phyloP scores from a whole-genome alignment of 1,140 invertebrate species.

The Frieseomelitta varia region DNA sequence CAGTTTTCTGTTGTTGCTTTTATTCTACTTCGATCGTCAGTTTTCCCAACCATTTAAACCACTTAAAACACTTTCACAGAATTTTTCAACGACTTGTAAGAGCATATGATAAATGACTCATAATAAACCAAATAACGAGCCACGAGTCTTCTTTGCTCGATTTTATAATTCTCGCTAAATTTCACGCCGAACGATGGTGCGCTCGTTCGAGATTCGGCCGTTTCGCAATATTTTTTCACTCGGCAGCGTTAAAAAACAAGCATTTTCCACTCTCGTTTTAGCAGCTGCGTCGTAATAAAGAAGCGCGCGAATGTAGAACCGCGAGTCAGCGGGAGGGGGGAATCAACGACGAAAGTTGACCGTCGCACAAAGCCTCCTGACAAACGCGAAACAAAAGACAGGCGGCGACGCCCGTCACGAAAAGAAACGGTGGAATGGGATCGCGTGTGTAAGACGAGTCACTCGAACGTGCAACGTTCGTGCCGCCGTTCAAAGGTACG shows the following conservation, averaged over 20 bases:
- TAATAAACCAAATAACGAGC: too few species aligned
- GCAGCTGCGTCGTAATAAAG: background rate
- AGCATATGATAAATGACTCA: too few species aligned
- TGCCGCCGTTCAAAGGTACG: background rate
- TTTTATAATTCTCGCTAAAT: too few species aligned
- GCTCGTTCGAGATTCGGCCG: too few species aligned
- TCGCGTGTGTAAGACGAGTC: background rate
- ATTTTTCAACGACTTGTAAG: too few species aligned
- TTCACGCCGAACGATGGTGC: too few species aligned
- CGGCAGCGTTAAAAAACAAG: background rate
- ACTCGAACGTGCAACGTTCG: background rate
- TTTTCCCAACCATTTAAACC: too few species aligned
- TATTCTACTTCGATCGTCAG: too few species aligned
- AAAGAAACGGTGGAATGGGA: background rate
- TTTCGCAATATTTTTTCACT: background rate
- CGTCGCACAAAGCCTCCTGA: background rate
- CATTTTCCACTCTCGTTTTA: background rate
- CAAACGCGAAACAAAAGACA: background rate
- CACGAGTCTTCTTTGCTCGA: too few species aligned
- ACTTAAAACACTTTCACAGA: too few species aligned
- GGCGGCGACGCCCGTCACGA: background rate
- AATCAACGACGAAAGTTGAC: background rate
- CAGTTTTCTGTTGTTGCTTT: too few species aligned
- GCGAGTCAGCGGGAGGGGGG: too few species aligned
- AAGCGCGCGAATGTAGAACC: background rate